These are phyloP conservation scores for Rhinichthys klamathensis DNA, from an alignment of 2,113 vertebrate species.

Conservation along the genomic window DNA sequence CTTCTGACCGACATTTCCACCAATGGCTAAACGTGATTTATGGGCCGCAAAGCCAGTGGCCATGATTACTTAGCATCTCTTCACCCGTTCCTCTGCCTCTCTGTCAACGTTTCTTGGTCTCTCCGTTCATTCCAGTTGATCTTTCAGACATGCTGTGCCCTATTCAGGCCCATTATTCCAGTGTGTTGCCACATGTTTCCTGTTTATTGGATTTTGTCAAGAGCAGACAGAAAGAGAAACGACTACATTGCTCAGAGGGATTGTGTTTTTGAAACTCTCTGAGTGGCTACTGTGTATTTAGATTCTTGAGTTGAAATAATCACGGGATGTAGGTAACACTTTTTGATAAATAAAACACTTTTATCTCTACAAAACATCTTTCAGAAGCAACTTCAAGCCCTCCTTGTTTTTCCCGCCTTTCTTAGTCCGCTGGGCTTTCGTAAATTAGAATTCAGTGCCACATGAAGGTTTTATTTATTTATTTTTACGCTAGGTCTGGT, in stretches of 20 bases:
- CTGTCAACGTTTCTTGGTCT: conserved; percentile 24
- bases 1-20: conserved; percentile 52
- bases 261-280: conserved; percentile 31
- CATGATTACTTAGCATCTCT: conserved; percentile 45
- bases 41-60: conserved; percentile 30
- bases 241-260: conserved; percentile 19
- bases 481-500: conserved; percentile 36
- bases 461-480: conserved; percentile 26
- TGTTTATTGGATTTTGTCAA: conserved; percentile 40
- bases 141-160: conserved; percentile 22
- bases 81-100: conserved; percentile 19
- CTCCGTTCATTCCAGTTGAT: conserved; percentile 20
- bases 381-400: conserved; percentile 23
- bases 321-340: conserved; percentile 26
- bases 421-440: conserved; percentile 51
- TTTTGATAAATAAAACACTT: conserved; percentile 18
- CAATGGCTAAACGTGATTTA: conserved; percentile 49
- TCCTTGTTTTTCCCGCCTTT: conserved; percentile 25
- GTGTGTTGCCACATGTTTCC: conserved; percentile 33
- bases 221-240: conserved; percentile 27
- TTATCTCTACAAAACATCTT: conserved; percentile 48
- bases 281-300: neutral
- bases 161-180: conserved; percentile 40
- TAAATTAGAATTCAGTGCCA: conserved; percentile 54
- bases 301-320: conserved; percentile 40